These are phyloP conservation scores for Pelvicachromis taeniatus DNA, from an alignment of 2,113 vertebrate species.

Conservation along the genomic window DNA sequence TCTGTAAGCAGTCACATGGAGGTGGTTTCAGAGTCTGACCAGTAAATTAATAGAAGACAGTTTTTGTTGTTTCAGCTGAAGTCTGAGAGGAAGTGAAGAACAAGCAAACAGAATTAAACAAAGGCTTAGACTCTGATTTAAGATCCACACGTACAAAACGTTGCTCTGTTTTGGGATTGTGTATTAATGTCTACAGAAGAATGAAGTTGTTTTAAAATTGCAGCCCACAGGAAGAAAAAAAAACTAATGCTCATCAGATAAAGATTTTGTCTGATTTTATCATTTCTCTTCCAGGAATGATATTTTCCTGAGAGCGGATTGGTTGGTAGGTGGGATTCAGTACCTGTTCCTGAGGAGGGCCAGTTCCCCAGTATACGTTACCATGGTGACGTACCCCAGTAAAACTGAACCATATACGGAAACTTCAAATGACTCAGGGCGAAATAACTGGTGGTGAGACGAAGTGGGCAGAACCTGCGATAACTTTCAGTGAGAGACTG, in stretches of 20 bases:
- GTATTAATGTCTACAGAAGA: neutral
- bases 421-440: neutral
- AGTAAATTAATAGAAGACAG: accelerated
- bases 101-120: neutral
- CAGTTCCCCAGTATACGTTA: neutral
- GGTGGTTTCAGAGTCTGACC: neutral
- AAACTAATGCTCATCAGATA: accelerated
- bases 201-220: too few species aligned
- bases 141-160: neutral
- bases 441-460: neutral
- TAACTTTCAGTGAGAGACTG: neutral
- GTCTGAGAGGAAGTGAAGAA: accelerated
- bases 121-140: neutral
- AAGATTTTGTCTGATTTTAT: neutral
- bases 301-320: neutral
- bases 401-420: neutral
- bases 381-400: neutral
- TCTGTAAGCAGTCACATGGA: accelerated
- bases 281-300: neutral
- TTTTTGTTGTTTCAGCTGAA: neutral
- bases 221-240: too few species aligned
- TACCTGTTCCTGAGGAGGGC: neutral
- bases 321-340: too few species aligned
- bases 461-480: neutral
- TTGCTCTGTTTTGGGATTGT: accelerated